A percentile compares a stretch with the other conserved stretches of the same genome.
Evolutionary conservation across 2,888 invertebrate genomes (phyloP).

Genomic region (Cataglyphis albicans): DNA sequence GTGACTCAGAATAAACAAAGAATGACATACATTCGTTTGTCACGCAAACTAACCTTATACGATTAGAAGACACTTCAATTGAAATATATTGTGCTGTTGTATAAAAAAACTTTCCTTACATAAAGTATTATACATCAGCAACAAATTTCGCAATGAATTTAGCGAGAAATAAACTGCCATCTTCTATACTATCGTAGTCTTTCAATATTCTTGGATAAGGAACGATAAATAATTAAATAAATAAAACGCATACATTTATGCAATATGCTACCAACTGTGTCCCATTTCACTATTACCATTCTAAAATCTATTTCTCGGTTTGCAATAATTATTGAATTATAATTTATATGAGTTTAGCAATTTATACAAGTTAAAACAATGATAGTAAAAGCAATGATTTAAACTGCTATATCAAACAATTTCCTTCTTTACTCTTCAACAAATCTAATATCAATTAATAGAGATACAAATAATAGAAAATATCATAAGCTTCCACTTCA

Average conservation of each 20-base stretch:
- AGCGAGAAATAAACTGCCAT: constrained; percentile 2
- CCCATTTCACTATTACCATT: constrained; percentile 43
- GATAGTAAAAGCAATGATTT: constrained; percentile 4
- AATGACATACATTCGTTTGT: background rate
- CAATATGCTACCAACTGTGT: constrained; percentile 22
- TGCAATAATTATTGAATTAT: background rate
- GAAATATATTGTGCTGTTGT: constrained; percentile 6
- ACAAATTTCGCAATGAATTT: constrained; percentile 1
- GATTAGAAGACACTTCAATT: constrained; percentile 42
- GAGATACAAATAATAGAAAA: constrained; percentile 45
- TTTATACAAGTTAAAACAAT: constrained; percentile 32
- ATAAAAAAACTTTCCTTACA: constrained; percentile 33
- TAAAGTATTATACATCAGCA: constrained; percentile 11
- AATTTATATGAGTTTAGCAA: background rate
- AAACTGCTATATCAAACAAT: background rate
- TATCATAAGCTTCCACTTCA: constrained; percentile 1
- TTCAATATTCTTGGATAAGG: constrained; percentile 31
- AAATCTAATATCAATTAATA: constrained; percentile 35
- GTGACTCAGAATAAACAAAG: constrained; percentile 15
- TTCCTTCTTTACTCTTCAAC: background rate
- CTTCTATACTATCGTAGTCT: constrained; percentile 41
- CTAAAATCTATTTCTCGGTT: constrained; percentile 21
- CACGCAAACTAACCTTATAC: constrained; percentile 1
- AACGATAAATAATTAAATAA: constrained; percentile 57
- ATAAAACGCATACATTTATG: constrained; percentile 56